Evolutionary conservation across 2,113 vertebrate genomes (phyloP), one percentile per base, ranked within the genome.

Genomic region (Campylomormyrus numenius): DNA sequence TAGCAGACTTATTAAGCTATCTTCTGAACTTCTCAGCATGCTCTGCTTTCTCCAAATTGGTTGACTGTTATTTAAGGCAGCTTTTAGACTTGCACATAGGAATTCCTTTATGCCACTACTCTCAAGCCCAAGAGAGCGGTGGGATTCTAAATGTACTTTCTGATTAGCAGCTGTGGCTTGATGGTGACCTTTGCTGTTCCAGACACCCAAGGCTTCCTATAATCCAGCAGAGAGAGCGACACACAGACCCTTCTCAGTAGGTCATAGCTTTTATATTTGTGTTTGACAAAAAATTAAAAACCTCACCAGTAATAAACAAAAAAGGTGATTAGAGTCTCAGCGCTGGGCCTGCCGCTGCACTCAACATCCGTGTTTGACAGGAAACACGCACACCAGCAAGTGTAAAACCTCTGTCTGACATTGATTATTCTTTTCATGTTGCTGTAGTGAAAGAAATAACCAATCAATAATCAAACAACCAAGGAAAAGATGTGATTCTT

Each of bases 201-300:
- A 89, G 88, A 84, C 89, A 90, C 90, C 89, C 80, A 85, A 87
- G 92, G 85, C 77, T 86, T 85, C 58, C 86, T 31, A 15, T 31
- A 87, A 90, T 19, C 87, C 91, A 87, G 84, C 92, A 89, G 91
- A 91, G 90, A 39, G 85, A 93, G 92, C 91, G 91, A 94, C 90
- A 91, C 88, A 91, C 90, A 91, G 92, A 62, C n/a, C 66, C 84
- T 52, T 66, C 11, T 53, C 85, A 50, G 80, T 84, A 58, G 85
- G 89, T 88, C 90, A 31, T 74, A 86, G 87, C 87, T 91, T 56
- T 89, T 62, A 62, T 70, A 74, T 52, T 88, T 86, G 49, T 84
- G 84, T 49, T 87, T 50, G 35, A 58, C 52, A 62, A 9, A 19
- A 17, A 39, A 21, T 62, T 21, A 84, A 77, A 83, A 62, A 21